Evolutionary conservation across 30 jellyfish, hydroid and myxozoan genomes (phyloP).

Genomic region (Aurelia sp.): DNA sequence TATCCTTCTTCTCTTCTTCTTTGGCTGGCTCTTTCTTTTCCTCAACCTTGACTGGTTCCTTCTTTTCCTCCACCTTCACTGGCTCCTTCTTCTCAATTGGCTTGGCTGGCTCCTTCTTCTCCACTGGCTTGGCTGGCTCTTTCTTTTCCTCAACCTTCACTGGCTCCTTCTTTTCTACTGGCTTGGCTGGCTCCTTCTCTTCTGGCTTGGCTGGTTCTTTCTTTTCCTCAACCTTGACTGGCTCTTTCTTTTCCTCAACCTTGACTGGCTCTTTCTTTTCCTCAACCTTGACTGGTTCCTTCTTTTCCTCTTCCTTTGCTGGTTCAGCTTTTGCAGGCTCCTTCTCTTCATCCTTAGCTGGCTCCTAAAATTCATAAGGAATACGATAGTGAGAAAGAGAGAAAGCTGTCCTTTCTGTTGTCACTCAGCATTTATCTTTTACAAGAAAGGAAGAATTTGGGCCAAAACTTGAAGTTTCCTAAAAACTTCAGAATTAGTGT

Average conservation of each 20-base stretch:
- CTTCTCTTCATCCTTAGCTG: background rate
- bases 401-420: too few relatives aligned
- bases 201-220: background rate
- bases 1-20: constrained; percentile 7
- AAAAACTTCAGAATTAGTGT: too few relatives aligned
- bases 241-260: constrained; percentile 22
- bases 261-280: constrained; percentile 1
- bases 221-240: constrained; percentile 23
- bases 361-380: too few relatives aligned
- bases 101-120: constrained; percentile 36
- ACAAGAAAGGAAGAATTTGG: too few relatives aligned
- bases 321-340: too few relatives aligned
- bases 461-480: too few relatives aligned
- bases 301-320: constrained; percentile 1
- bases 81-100: constrained; percentile 28
- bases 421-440: too few relatives aligned
- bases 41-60: background rate
- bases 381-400: too few relatives aligned
- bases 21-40: background rate
- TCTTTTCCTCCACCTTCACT: constrained; percentile 2
- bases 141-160: constrained; percentile 28
- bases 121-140: constrained; percentile 24
- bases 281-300: constrained; percentile 17
- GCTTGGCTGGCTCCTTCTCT: background rate
- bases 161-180: constrained; percentile 26